Evolutionary conservation across 2,797 vertebrate species (phyloP), one percentile per base, ranked within the genome.

Genomic region (Pelodytes ibericus): DNA sequence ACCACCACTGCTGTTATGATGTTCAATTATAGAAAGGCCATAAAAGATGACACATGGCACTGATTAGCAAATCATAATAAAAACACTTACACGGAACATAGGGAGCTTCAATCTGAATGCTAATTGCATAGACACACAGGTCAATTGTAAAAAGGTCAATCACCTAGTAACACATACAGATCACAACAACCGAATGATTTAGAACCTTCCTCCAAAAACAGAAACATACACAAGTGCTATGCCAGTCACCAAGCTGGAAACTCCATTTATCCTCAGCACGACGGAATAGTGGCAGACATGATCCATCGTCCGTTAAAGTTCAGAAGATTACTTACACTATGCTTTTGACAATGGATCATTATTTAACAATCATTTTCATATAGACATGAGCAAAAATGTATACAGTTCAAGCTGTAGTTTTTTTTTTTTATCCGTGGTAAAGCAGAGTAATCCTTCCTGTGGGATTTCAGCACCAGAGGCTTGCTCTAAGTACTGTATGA

Each of bases 51-150:
- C 41, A 69, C 29, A 61, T 25, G 31, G 64, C 64, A 51, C 58
- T 66, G 39, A 59, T 75, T 18, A 30, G 62, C 57, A 47, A 68
- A 9, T 29, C 18, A 33, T 31, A 67, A 60, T 74, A 75, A 75
- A 61, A 29, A 18, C 22, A 18, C 39, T 75, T 53, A 68, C 16
- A 65, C 56, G 61, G 29, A 65, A 61, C 41, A 44, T 24, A 36
- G 3, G 58, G 16, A n/a, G 13, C 30, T 9, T 24, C 8, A 29
- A n/a, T 36, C 8, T 10, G 20, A 24, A 36, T 36, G 36, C 60
- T 36, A 22, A 20, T 59, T 29, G 61, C 29, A 22, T n/a, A 69
- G 57, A 62, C 41, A 59, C 3, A 44, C 33, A 36, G 11, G 29
- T 61, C 41, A 62, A 20, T 13, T 53, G 24, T 24, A n/a, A 61